These are phyloP conservation scores for Tangara arthus DNA, from an alignment of 2,797 vertebrate species.

Conservation along the genomic window DNA sequence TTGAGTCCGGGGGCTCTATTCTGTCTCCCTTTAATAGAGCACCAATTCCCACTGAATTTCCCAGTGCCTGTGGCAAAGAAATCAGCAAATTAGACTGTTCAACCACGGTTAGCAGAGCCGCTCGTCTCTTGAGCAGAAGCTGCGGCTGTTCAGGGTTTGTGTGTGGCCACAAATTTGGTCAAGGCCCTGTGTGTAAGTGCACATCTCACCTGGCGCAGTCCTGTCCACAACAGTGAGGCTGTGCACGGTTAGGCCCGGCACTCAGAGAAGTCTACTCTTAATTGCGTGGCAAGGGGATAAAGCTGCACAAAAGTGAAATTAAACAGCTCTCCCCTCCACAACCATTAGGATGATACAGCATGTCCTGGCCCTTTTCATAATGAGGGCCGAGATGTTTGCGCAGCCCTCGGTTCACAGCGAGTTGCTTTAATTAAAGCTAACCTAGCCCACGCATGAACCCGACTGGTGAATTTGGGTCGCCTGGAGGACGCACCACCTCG, in stretches of 20 bases:
- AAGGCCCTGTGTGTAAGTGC: rapidly evolving
- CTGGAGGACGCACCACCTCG: background rate
- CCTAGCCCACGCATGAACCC: slow-evolving; percentile 7
- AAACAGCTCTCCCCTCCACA: background rate
- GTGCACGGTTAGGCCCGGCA: rapidly evolving
- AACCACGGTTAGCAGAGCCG: background rate
- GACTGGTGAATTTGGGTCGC: background rate
- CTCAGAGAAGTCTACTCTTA: background rate
- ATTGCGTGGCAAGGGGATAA: background rate
- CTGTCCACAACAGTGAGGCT: background rate
- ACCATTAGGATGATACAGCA: background rate
- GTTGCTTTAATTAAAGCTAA: background rate
- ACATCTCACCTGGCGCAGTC: rapidly evolving
- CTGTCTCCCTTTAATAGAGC: background rate
- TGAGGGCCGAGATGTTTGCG: background rate
- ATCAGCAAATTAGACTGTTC: background rate
- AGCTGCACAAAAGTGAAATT: slow-evolving; percentile 7
- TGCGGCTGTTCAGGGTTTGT: background rate
- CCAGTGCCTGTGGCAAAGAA: background rate
- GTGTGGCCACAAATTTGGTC: background rate
- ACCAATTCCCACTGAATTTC: background rate
- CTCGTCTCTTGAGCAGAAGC: background rate
- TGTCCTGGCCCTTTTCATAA: background rate
- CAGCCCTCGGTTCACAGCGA: background rate
- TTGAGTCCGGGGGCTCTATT: background rate